phyloP scores from a whole-genome alignment of 2,113 vertebrate species.

The Girardinichthys multiradiatus region DNA sequence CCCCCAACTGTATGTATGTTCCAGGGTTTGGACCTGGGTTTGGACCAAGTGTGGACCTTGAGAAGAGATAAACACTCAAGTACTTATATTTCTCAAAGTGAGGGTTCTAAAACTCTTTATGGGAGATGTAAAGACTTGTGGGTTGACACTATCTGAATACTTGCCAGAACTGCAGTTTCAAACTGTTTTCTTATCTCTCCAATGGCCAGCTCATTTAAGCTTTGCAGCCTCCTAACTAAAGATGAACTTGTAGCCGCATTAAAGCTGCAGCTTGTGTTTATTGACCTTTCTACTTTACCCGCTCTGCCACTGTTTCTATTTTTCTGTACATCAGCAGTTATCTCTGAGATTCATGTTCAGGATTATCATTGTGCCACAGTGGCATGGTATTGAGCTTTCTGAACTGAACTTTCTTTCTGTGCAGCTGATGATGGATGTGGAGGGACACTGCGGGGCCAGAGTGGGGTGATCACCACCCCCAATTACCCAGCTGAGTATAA shows the following conservation, averaged over 20 bases:
- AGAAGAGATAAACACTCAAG: too few relatives aligned
- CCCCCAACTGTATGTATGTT: too few relatives aligned
- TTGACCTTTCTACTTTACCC: slow-evolving; percentile 6
- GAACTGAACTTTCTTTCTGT: slow-evolving; percentile 9
- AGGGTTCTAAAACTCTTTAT: background rate
- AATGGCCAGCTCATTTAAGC: background rate
- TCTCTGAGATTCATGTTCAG: background rate
- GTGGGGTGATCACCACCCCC: slow-evolving; percentile 94
- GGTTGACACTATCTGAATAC: too few relatives aligned
- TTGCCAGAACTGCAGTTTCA: too few relatives aligned
- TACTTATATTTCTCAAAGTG: background rate
- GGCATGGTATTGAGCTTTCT: background rate
- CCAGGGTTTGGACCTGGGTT: too few relatives aligned
- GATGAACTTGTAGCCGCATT: background rate
- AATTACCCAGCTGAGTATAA: slow-evolving; percentile 94
- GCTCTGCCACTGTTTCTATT: background rate
- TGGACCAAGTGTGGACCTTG: too few relatives aligned
- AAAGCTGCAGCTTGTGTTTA: slow-evolving; percentile 17
- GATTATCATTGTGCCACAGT: slow-evolving; percentile 10
- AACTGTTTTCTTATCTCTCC: background rate
- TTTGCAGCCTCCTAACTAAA: background rate
- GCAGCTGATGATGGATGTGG: slow-evolving; percentile 96
- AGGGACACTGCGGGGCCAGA: slow-evolving; percentile 94
- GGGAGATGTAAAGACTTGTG: background rate
- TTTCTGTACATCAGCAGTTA: background rate